These are phyloP conservation scores for Vombatus ursinus DNA, from an alignment of 2,113 vertebrate genomes.

Conservation along the genomic window DNA sequence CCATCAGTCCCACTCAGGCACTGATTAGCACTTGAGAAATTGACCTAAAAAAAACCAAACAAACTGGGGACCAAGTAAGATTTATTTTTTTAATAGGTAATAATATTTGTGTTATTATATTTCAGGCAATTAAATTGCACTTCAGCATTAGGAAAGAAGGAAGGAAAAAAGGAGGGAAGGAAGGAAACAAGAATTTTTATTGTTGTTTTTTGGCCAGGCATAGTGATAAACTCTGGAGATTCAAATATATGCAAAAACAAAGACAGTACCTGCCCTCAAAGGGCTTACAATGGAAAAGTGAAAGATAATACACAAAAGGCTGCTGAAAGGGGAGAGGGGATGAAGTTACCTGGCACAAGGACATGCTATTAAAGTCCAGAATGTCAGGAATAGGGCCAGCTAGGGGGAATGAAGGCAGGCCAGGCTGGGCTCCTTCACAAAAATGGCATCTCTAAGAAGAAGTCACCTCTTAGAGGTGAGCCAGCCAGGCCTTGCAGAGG, in stretches of 20 bases:
- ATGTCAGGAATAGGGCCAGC: neutral
- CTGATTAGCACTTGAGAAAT: constrained; percentile 23
- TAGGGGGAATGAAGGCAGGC: neutral
- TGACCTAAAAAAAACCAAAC: constrained; percentile 13
- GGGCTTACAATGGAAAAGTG: neutral
- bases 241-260: neutral
- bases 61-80: constrained; percentile 21
- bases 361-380: neutral
- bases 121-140: neutral
- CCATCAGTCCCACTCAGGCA: neutral
- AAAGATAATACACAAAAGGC: neutral
- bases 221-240: neutral
- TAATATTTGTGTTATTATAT: neutral
- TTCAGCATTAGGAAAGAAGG: neutral
- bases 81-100: neutral
- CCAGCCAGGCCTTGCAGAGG: neutral
- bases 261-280: neutral
- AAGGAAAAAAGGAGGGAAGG: no score
- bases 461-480: neutral
- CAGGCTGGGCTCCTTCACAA: neutral
- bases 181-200: neutral
- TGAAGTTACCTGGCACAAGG: neutral
- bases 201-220: neutral
- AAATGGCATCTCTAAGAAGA: neutral
- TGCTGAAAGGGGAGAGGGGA: neutral